Evolutionary conservation across 1,140 invertebrate species (phyloP).

Genomic region (Neodiprion lecontei): DNA sequence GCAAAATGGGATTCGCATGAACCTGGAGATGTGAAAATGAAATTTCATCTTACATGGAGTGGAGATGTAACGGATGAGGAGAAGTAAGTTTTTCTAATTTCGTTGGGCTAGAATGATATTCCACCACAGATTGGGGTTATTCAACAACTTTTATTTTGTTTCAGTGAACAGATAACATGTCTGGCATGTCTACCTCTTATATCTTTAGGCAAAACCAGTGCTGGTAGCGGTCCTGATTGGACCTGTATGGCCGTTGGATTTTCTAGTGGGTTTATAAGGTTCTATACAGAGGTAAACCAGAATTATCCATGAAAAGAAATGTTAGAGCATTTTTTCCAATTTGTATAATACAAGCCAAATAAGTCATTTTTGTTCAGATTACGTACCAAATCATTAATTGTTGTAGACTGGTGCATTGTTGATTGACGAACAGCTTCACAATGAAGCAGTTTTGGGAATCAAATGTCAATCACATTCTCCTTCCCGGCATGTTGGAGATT

Average conservation of each 20-base stretch:
- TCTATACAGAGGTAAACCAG: constrained; percentile 81
- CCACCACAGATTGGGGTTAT: constrained; percentile 1
- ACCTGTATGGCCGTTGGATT: constrained; percentile 91
- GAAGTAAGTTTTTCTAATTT: constrained; percentile 47
- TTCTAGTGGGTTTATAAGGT: constrained; percentile 81
- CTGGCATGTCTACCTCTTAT: constrained; percentile 69
- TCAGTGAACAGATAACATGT: constrained; percentile 66
- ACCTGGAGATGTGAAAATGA: constrained; percentile 57
- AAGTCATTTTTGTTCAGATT: constrained; percentile 9
- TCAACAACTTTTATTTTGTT: constrained; percentile 32
- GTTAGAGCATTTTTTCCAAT: background rate
- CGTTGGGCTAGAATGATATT: background rate
- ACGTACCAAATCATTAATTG: constrained; percentile 10
- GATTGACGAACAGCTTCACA: constrained; percentile 84
- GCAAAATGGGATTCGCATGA: constrained; percentile 64
- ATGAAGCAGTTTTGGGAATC: constrained; percentile 78
- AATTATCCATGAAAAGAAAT: background rate
- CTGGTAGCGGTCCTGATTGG: constrained; percentile 84
- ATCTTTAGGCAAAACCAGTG: constrained; percentile 72
- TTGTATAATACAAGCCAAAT: background rate
- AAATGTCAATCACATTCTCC: constrained; percentile 82
- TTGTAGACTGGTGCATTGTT: constrained; percentile 78
- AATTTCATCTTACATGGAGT: constrained; percentile 59
- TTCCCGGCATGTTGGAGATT: constrained; percentile 64
- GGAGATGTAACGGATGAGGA: constrained; percentile 51